Conservation (phyloP, 2,888 invertebrate genomes). For the Lydus trimaculatus region DNA sequence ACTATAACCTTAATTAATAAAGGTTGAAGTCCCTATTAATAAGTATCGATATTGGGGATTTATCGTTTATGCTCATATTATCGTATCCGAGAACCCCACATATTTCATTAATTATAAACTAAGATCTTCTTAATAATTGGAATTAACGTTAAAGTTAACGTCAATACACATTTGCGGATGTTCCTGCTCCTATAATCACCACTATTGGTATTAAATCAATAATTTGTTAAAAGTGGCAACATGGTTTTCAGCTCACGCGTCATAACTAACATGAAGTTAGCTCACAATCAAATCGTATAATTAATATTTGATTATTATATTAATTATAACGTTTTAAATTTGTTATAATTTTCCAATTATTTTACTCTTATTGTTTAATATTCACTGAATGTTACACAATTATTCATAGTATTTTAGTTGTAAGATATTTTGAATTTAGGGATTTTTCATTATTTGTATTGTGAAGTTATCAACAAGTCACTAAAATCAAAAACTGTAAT, state of each 20-base stretch:
- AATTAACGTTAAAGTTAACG: not conserved
- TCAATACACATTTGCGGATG: too few relatives aligned
- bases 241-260: not conserved
- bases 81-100: too few relatives aligned
- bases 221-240: not conserved
- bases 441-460: constrained; percentile 5
- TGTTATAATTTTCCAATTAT: not conserved
- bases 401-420: not conserved
- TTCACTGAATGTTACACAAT: not conserved
- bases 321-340: not conserved
- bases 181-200: too few relatives aligned
- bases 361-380: too few relatives aligned
- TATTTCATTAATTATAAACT: too few relatives aligned
- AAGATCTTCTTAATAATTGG: too few relatives aligned
- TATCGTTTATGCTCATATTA: too few relatives aligned
- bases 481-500: constrained; percentile 25
- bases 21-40: too few relatives aligned
- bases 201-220: not conserved
- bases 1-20: too few relatives aligned
- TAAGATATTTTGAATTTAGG: constrained; percentile 11
- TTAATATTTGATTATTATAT: not conserved
- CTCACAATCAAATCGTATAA: not conserved
- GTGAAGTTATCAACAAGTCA: constrained; percentile 13
- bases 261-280: constrained; percentile 3
- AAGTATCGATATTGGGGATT: too few relatives aligned